Evolutionary conservation across 2,797 vertebrate genomes (phyloP).

Genomic region (Helicolenus hilgendorfi): DNA sequence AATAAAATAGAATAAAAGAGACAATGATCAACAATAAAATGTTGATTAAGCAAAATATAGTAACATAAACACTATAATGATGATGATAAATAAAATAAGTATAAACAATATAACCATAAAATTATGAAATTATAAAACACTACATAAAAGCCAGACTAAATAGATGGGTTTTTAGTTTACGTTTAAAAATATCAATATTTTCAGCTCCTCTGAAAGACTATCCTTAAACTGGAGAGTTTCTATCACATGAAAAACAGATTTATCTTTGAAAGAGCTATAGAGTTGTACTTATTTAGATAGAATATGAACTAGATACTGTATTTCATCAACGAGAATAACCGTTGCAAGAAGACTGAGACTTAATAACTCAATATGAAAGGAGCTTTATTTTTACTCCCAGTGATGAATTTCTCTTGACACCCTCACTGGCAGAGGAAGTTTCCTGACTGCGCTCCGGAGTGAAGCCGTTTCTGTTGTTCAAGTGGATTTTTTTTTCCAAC

Average conservation of each 20-base stretch:
- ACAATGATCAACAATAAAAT: too few species aligned
- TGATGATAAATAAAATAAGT: too few species aligned
- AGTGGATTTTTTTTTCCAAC: conserved; percentile 38
- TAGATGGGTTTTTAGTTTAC: too few species aligned
- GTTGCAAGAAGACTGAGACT: conserved; percentile 43
- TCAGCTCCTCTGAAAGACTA: not conserved
- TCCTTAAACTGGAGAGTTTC: not conserved
- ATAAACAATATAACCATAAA: too few species aligned
- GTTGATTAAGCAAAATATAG: too few species aligned
- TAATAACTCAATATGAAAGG: conserved; percentile 68
- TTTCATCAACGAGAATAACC: conserved; percentile 53
- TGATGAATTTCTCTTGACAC: conserved; percentile 71
- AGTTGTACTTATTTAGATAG: conserved; percentile 39
- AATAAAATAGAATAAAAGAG: too few species aligned
- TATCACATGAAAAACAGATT: conserved; percentile 37
- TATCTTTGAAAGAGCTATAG: conserved; percentile 2
- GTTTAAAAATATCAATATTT: too few species aligned
- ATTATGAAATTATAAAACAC: too few species aligned
- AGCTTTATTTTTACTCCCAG: conserved; percentile 68
- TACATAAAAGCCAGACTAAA: too few species aligned
- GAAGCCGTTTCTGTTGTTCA: conserved; percentile 53
- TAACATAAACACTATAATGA: too few species aligned
- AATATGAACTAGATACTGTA: conserved; percentile 20
- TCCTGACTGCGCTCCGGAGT: conserved; percentile 39
- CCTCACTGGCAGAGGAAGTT: conserved; percentile 61